Base-by-base conservation (phyloP, 2,113 vertebrate species). In the Myiagra hebetior region DNA sequence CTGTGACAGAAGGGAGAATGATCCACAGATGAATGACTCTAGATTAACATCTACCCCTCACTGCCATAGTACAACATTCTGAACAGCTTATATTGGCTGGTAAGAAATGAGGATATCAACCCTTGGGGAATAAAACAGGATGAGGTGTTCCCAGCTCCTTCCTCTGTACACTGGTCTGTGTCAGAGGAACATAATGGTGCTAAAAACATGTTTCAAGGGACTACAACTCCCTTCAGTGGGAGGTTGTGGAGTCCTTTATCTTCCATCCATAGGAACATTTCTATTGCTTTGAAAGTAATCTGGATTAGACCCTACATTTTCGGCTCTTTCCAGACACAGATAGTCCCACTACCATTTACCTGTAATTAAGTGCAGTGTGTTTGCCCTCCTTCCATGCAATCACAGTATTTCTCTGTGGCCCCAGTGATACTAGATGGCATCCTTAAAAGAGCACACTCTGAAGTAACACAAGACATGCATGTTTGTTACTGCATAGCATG, bases 121-220 rank as follows among this genome's bases (percentile, higher is more conserved):
- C 9, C 33, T 7, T 23, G 7, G 27, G 18, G 7, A 8, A 47
- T 30, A 44, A 83, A 91, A 53, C 4, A 63, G 28, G 19, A 41
- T 63, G 7, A 84, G n/a, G 35, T 17, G 27, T 41, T 84, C 42
- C 33, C 24, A 76, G 11, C 11, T 91, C 27, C 31, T 59, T 72
- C 65, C 3, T 3, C 22, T 55, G 15, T 24, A 26, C 17, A 13
- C 20, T 55, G 2, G 3, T 72, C 37, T 77, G 15, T 44, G 46
- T 63, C 22, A 35, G 8, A 7, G 33, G 42, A 44, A 50, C 2
- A 4, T 4, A 68, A 59, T 0, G 0, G 11, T 16, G 20, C 9
- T 84, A 57, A 64, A 21, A 68, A 42, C 0, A 0, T 8, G 3
- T n/a, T 81, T 81, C 30, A 39, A 37, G 50, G 67, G 6, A 81